Conservation (phyloP, 2,113 vertebrate genomes). For the Pleuronectes platessa region DNA sequence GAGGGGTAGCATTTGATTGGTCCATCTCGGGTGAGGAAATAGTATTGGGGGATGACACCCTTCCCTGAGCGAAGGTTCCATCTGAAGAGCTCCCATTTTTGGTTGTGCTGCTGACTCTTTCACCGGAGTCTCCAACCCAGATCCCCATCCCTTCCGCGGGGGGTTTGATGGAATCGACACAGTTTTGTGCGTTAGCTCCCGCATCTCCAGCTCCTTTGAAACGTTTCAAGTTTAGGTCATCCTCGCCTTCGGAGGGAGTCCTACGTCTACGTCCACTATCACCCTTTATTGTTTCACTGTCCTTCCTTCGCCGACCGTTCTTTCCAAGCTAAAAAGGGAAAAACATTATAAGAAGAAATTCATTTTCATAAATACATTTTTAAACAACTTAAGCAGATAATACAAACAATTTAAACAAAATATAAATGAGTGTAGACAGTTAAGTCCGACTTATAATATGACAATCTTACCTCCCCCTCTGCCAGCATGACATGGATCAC, state of each 20-base stretch:
- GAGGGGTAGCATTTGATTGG: constrained; percentile 86
- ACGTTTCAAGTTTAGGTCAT: constrained; percentile 92
- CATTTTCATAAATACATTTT: neutral
- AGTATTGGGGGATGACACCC: constrained; percentile 59
- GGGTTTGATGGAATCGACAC: constrained; percentile 85
- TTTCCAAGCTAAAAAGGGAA: constrained; percentile 74
- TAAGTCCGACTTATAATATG: too few species aligned
- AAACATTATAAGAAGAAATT: neutral
- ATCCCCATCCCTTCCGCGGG: constrained; percentile 82
- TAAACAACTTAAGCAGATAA: neutral
- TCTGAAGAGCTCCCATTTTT: constrained; percentile 77
- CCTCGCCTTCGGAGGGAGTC: constrained; percentile 89
- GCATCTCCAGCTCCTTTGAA: constrained; percentile 87
- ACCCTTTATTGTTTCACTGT: constrained; percentile 83
- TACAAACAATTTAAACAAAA: neutral
- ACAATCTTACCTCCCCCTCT: constrained; percentile 76
- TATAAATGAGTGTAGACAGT: neutral
- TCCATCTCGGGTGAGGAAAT: constrained; percentile 86
- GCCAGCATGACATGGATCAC: constrained; percentile 93
- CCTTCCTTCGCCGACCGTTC: constrained; percentile 88
- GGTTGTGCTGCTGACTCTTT: constrained; percentile 72
- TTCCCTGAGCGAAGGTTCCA: constrained; percentile 56
- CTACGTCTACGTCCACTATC: constrained; percentile 92
- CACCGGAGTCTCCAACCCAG: constrained; percentile 85
- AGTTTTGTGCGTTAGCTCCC: constrained; percentile 81